phyloP scores from a whole-genome alignment of 2,797 vertebrate genomes.

The Sebastes variabilis region DNA sequence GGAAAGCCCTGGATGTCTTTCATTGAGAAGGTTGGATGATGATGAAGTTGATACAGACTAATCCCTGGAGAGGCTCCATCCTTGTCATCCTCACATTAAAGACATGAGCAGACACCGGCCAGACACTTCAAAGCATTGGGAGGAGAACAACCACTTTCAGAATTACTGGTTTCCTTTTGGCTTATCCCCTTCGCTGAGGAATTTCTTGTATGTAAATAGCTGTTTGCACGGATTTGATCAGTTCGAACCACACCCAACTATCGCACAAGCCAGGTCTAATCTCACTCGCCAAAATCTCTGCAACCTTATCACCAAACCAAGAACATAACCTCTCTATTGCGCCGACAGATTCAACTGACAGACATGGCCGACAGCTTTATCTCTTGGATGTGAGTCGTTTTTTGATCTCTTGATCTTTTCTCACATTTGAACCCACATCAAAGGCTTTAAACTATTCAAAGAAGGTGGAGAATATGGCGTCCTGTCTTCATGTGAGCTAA shows the following conservation, averaged over 20 bases:
- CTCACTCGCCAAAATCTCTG: constrained; percentile 11
- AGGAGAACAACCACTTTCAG: constrained; percentile 48
- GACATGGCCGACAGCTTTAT: constrained; percentile 55
- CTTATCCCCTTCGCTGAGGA: constrained; percentile 47
- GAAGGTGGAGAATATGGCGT: constrained; percentile 48
- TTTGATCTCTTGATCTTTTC: constrained; percentile 70
- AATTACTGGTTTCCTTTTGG: constrained; percentile 60
- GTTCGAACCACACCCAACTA: constrained; percentile 39
- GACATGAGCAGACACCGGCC: constrained; percentile 25
- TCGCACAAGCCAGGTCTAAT: constrained; percentile 14
- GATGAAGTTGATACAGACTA: constrained; percentile 32
- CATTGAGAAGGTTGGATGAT: constrained; percentile 4
- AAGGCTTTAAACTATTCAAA: constrained; percentile 51
- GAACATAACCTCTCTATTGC: constrained; percentile 18
- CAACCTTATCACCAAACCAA: constrained; percentile 40
- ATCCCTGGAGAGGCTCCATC: constrained; percentile 22
- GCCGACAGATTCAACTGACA: constrained; percentile 50
- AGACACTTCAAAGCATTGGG: constrained; percentile 55
- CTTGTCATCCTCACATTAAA: constrained; percentile 26
- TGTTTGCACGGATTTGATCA: constrained; percentile 51
- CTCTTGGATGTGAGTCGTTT: constrained; percentile 32
- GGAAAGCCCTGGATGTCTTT: not conserved
- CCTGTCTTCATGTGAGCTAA: constrained; percentile 53
- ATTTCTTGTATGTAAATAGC: constrained; percentile 51
- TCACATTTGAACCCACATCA: constrained; percentile 70